These are phyloP conservation scores for Ephydatia muelleri DNA, from an alignment of 37 sponge, comb jelly and placozoan species.

Conservation along the genomic window DNA sequence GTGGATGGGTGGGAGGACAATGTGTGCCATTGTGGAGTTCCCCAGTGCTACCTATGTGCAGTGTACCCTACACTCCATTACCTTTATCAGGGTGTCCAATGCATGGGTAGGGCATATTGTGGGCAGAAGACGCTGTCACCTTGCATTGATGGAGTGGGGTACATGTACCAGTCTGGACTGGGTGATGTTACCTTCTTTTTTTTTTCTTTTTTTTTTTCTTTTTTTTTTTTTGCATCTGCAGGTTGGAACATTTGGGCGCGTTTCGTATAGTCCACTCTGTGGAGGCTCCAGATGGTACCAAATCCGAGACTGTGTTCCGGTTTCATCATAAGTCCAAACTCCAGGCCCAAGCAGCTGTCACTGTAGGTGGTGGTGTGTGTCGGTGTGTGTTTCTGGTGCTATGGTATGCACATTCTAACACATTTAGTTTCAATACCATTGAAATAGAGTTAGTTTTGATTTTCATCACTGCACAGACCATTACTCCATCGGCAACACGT, in stretches of 20 bases:
- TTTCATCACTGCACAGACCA: neutral
- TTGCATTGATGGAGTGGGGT: too few species aligned
- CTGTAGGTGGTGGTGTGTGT: constrained; percentile 46
- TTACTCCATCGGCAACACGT: neutral
- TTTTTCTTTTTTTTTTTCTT: too few species aligned
- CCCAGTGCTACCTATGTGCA: too few species aligned
- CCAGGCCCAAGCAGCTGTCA: constrained; percentile 64
- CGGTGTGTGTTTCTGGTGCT: neutral
- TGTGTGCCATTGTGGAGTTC: too few species aligned
- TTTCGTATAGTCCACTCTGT: constrained; percentile 69
- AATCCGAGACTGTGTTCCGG: constrained; percentile 45
- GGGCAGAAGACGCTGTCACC: too few species aligned
- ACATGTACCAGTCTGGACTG: too few species aligned
- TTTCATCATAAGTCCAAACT: constrained; percentile 76
- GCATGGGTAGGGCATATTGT: too few species aligned
- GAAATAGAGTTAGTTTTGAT: neutral
- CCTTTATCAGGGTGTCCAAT: too few species aligned
- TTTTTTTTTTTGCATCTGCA: constrained; percentile 13
- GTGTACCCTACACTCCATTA: too few species aligned
- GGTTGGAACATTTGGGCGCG: constrained; percentile 59
- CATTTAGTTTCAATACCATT: neutral
- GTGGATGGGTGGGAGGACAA: too few species aligned
- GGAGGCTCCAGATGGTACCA: neutral
- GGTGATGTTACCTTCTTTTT: too few species aligned
- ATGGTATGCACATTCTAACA: neutral